Base-by-base conservation (phyloP, 1,140 invertebrate genomes). In the Bicyclus anynana region DNA sequence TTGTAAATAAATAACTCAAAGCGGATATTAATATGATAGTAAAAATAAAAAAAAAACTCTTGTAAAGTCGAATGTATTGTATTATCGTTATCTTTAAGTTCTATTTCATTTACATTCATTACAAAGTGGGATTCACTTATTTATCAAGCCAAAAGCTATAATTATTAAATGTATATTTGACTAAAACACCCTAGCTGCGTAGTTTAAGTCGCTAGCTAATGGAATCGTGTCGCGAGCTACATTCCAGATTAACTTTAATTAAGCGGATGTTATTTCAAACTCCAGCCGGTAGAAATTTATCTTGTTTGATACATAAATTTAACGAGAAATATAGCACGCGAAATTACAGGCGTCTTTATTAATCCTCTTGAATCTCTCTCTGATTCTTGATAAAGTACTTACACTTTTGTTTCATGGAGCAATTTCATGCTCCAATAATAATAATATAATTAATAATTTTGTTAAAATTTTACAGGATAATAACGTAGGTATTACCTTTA, bases 171-270 rank as follows among this genome's bases (percentile, higher is more conserved):
- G 7, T 21, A n/a, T 5, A 46, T 21, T 20, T 21, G 9, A 14
- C 13, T 2, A 38, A 49, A 35, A 26, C 6, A 48, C 18, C 37
- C 16, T 33, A 33, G 33, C 21, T 29, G 48, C 44, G 46, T 44
- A 57, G 48, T 35, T 13, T 27, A 57, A 72, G 74, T 72, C 59
- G 54, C 67, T 38, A 55, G 54, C 63, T 78, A 80, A 81, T 81
- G 63, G 72, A 72, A 74, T 74, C 74, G 67, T 73, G 78, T 78
- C 59, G 71, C 61, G 62, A 55, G 62, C 68, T 62, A 70, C 67
- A 72, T 72, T 77, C 62, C 59, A 71, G 73, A 82, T 80, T 77
- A 77, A 74, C 68, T 76, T 78, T 82, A 82, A 80, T 82, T 78
- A 82, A 82, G 65, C 64, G 69, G 68, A 76, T 78, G 75, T 77